Evolutionary conservation across 2,797 vertebrate species (phyloP).

Genomic region (Rhinella marina): DNA sequence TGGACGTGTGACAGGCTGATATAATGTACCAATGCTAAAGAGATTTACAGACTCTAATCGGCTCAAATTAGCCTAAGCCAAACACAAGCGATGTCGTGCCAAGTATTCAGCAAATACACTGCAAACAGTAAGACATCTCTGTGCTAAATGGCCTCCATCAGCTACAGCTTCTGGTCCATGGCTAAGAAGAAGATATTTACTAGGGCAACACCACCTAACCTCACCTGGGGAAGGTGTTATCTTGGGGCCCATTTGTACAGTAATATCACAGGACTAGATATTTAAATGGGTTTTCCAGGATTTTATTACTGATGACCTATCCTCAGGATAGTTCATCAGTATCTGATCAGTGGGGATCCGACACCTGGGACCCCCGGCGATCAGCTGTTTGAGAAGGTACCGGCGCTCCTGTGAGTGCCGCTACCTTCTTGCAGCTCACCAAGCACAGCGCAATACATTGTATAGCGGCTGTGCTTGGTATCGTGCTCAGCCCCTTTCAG

Average conservation of each 20-base stretch:
- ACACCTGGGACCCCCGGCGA: too few relatives aligned
- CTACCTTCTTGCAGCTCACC: too few relatives aligned
- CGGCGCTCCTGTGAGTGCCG: too few relatives aligned
- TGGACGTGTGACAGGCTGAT: constrained; percentile 56
- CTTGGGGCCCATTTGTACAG: neutral
- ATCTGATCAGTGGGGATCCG: too few relatives aligned
- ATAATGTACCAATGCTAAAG: constrained; percentile 52
- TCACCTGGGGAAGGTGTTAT: neutral
- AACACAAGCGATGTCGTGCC: constrained; percentile 39
- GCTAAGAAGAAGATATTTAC: neutral
- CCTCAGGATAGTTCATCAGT: too few relatives aligned
- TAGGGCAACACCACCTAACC: neutral
- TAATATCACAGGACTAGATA: neutral
- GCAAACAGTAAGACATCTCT: neutral
- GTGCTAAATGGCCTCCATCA: neutral
- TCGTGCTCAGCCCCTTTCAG: too few relatives aligned
- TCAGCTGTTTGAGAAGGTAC: too few relatives aligned
- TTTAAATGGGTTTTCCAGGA: too few relatives aligned
- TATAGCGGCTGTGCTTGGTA: too few relatives aligned
- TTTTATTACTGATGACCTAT: too few relatives aligned
- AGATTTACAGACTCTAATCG: constrained; percentile 53
- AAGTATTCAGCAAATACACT: constrained; percentile 19
- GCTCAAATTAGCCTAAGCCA: constrained; percentile 58
- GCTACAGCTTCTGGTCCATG: neutral
- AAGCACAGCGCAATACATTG: too few relatives aligned